Percentiles rank a stretch among this genome's conserved stretches.
Conservation (phyloP, 2,888 invertebrate genomes). For the Polydrusus tereticollis region DNA sequence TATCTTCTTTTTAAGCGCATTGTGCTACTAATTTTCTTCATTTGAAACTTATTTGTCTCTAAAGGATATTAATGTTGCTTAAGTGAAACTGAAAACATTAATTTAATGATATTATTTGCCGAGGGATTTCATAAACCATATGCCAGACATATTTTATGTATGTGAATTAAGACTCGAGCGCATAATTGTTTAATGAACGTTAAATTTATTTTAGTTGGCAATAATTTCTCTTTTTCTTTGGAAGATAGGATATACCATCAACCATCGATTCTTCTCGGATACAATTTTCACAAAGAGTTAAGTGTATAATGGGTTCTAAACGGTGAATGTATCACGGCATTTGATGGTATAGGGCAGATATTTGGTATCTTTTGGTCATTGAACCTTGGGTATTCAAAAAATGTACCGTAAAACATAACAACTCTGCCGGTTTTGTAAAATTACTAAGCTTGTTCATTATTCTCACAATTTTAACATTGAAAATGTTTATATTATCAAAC, state of each 20-base stretch:
- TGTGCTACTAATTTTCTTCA: slow-evolving; percentile 6
- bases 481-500: too few relatives aligned
- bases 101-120: neutral
- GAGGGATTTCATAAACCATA: neutral
- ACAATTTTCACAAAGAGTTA: neutral
- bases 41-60: neutral
- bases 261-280: neutral
- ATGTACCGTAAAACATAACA: too few relatives aligned
- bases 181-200: neutral
- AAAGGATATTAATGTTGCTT: neutral
- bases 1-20: neutral
- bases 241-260: neutral
- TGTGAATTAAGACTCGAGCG: neutral
- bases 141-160: neutral
- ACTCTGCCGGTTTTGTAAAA: too few relatives aligned
- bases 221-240: neutral
- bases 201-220: neutral
- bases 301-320: neutral
- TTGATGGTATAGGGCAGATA: too few relatives aligned
- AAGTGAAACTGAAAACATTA: neutral
- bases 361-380: too few relatives aligned
- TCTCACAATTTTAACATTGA: too few relatives aligned
- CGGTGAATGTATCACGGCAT: neutral
- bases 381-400: too few relatives aligned
- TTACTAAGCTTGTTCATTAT: too few relatives aligned